phyloP scores from a whole-genome alignment of 35 echinoderm and acorn worm species.

The Acanthaster planci region DNA sequence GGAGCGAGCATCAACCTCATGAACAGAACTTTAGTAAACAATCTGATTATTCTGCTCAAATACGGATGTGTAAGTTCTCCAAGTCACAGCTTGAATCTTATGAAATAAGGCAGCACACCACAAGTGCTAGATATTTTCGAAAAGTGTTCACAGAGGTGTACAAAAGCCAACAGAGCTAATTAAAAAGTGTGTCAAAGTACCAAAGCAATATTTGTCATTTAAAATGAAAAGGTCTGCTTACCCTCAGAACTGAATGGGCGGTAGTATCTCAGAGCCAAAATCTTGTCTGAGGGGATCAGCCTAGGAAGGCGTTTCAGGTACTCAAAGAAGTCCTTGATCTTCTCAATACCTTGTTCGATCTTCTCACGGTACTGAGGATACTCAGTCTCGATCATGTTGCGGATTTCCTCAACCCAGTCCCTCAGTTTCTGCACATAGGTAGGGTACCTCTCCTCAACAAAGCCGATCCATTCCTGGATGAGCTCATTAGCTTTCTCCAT shows the following conservation, averaged over 20 bases:
- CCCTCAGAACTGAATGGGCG: constrained; percentile 11
- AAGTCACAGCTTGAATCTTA: too few species aligned
- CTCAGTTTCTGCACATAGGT: not conserved
- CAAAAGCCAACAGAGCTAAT: too few species aligned
- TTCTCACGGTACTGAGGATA: not conserved
- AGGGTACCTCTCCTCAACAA: not conserved
- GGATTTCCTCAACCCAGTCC: not conserved
- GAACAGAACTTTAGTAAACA: too few species aligned
- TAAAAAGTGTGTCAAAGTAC: too few species aligned
- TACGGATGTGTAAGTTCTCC: too few species aligned
- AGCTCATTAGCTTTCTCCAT: not conserved
- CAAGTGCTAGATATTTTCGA: too few species aligned
- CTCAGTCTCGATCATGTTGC: not conserved
- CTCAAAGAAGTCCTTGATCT: constrained; percentile 32
- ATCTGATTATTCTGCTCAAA: too few species aligned
- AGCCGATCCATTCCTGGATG: not conserved
- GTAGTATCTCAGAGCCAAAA: constrained; percentile 5
- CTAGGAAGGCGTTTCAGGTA: constrained; percentile 23
- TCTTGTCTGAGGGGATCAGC: not conserved
- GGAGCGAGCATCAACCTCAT: too few species aligned
- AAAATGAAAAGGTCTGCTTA: not conserved
- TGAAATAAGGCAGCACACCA: too few species aligned
- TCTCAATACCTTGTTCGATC: constrained; percentile 11
- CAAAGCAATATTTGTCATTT: too few species aligned
- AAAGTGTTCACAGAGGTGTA: too few species aligned